A percentile compares a stretch with the other conserved stretches of the same genome.
Evolutionary conservation across 2,113 vertebrate genomes (phyloP).

Genomic region (Emydura subglobosa): DNA sequence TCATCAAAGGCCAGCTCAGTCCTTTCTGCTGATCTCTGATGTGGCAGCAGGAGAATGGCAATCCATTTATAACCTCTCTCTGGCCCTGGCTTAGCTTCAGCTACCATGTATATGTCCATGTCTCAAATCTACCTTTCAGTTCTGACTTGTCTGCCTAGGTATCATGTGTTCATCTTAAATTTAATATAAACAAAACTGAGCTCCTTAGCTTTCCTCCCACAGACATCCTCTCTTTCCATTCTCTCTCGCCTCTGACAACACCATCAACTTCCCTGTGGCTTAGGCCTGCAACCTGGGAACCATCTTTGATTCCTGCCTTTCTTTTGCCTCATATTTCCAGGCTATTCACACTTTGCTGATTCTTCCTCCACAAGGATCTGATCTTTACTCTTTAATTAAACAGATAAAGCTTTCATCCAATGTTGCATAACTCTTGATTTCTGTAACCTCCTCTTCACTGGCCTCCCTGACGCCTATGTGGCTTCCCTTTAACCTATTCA

Average conservation of each 20-base stretch:
- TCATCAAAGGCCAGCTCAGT: too few relatives aligned
- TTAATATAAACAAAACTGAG: not conserved
- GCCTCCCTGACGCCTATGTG: not conserved
- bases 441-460: not conserved
- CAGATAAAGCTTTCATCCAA: not conserved
- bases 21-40: not conserved
- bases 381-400: not conserved
- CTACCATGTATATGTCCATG: not conserved
- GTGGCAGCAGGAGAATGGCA: not conserved
- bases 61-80: not conserved
- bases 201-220: not conserved
- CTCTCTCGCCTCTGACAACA: not conserved
- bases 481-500: not conserved
- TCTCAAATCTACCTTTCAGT: not conserved
- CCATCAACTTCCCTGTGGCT: not conserved
- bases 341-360: not conserved
- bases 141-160: not conserved
- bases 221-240: not conserved
- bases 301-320: not conserved
- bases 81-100: not conserved
- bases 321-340: not conserved
- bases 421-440: not conserved
- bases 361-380: not conserved
- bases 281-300: not conserved
- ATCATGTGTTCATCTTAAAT: not conserved